Conservation (phyloP, 2,797 vertebrate genomes). For the Gouania willdenowi region DNA sequence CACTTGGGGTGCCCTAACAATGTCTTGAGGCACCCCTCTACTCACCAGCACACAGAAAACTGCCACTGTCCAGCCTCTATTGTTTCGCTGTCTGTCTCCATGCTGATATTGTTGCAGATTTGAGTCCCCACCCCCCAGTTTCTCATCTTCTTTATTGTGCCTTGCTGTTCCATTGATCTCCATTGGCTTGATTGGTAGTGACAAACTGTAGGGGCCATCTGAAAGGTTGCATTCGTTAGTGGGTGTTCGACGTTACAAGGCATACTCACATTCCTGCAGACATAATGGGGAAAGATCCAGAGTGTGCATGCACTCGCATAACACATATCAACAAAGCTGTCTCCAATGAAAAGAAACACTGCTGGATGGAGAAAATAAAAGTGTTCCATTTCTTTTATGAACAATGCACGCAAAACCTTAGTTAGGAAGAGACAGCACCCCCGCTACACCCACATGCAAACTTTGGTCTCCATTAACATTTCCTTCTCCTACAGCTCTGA, state of each 20-base stretch:
- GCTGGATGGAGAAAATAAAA: slow-evolving; percentile 7
- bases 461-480: slow-evolving; percentile 30
- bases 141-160: slow-evolving; percentile 12
- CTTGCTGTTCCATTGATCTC: slow-evolving; percentile 53
- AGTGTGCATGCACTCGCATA: not conserved
- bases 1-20: slow-evolving; percentile 19
- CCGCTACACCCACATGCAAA: slow-evolving; percentile 7
- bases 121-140: not conserved
- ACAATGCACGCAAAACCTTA: slow-evolving; percentile 11
- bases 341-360: slow-evolving; percentile 27
- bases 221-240: slow-evolving; percentile 64
- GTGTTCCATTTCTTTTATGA: slow-evolving; percentile 23
- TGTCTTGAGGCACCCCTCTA: slow-evolving; percentile 19
- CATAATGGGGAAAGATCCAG: slow-evolving; percentile 1
- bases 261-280: slow-evolving; percentile 35
- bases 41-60: slow-evolving; percentile 17
- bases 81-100: slow-evolving; percentile 44
- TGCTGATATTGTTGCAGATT: slow-evolving; percentile 32
- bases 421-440: not conserved
- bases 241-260: slow-evolving; percentile 21
- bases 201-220: slow-evolving; percentile 51
- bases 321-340: slow-evolving; percentile 36
- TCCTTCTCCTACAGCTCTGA: slow-evolving; percentile 15
- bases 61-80: slow-evolving; percentile 35
- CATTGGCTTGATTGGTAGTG: slow-evolving; percentile 57